Percentiles rank a stretch among this genome's conserved stretches.
These are phyloP conservation scores for Drosophila rhopaloa DNA, from an alignment of 1,140 invertebrate genomes.

Conservation along the genomic window DNA sequence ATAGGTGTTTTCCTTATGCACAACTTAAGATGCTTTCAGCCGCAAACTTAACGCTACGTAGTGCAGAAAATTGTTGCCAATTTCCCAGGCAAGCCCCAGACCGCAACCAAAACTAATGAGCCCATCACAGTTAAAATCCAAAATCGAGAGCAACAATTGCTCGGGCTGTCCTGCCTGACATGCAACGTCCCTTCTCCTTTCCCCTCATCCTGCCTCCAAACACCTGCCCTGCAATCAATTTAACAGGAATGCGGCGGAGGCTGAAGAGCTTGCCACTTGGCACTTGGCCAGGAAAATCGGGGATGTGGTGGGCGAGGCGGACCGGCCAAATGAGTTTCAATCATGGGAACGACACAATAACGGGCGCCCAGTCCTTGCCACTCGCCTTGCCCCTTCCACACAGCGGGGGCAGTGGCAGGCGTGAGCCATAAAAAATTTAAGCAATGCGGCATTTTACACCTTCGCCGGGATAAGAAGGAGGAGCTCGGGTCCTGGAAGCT, in stretches of 20 bases:
- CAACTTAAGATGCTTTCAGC: slow-evolving; percentile 1
- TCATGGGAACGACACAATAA: slow-evolving; percentile 68
- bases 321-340: slow-evolving; percentile 62
- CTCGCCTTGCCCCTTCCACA: neutral
- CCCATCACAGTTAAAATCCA: slow-evolving; percentile 40
- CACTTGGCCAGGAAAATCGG: slow-evolving; percentile 30
- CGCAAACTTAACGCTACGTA: slow-evolving; percentile 23
- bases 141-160: slow-evolving; percentile 52
- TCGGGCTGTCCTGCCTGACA: neutral
- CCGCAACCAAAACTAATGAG: slow-evolving; percentile 59
- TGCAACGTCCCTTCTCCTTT: slow-evolving; percentile 7
- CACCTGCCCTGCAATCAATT: slow-evolving; percentile 68
- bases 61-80: slow-evolving; percentile 38
- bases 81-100: slow-evolving; percentile 21
- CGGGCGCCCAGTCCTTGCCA: neutral
- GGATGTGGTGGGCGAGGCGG: neutral
- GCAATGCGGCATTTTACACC: slow-evolving; percentile 78
- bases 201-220: neutral
- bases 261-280: neutral
- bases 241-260: slow-evolving; percentile 61
- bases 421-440: slow-evolving; percentile 73
- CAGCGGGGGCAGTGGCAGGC: slow-evolving; percentile 31
- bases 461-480: slow-evolving; percentile 38
- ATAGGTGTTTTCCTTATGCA: neutral
- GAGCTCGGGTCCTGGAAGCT: slow-evolving; percentile 10